Evolutionary conservation across 2,797 vertebrate species (phyloP).

Genomic region (Apogon talboti): DNA sequence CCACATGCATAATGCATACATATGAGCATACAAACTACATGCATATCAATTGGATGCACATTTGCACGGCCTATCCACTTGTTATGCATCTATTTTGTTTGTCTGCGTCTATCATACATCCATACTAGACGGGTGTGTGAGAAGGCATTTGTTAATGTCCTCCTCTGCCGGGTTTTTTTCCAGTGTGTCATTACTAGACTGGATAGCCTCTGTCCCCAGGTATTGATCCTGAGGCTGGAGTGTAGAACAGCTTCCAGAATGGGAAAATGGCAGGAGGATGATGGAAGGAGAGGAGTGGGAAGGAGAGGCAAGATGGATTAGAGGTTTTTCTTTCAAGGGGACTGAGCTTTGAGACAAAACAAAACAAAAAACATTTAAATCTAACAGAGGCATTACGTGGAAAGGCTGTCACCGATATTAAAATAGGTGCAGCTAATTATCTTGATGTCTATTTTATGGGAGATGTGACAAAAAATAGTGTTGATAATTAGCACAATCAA

Average conservation of each 20-base stretch:
- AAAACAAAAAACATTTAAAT: no score
- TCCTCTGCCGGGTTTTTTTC: conserved; percentile 45
- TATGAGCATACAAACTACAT: conserved; percentile 49
- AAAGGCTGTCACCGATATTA: no score
- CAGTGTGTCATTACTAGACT: conserved; percentile 64
- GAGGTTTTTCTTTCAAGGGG: conserved; percentile 6
- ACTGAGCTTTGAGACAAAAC: not conserved
- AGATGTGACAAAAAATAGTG: no score
- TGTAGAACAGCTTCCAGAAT: conserved; percentile 36
- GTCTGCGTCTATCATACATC: conserved; percentile 35
- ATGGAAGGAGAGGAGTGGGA: conserved; percentile 9
- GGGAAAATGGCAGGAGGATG: conserved; percentile 41
- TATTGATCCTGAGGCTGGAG: conserved; percentile 73
- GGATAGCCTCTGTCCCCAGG: conserved; percentile 55
- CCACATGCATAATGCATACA: conserved; percentile 72
- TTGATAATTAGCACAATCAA: no score
- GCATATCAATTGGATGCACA: conserved; percentile 30
- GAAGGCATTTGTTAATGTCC: conserved; percentile 68
- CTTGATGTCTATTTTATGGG: no score
- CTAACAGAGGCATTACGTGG: no score
- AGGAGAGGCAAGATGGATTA: conserved; percentile 22
- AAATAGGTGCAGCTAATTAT: no score
- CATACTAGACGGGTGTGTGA: conserved; percentile 55
- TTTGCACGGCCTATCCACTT: conserved; percentile 29
- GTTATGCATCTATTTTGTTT: conserved; percentile 42